phyloP scores from a whole-genome alignment of 2,113 vertebrate genomes.

The rat (Rattus norvegicus) region GRCr8 NC_086039.1:101469001-101469500 shows the following conservation, averaged over 20 bases:
- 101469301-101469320: constrained; percentile 48
- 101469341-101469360: constrained; percentile 68
- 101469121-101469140: not conserved
- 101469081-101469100: not conserved
- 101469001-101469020: not conserved
- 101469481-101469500: constrained; percentile 58
- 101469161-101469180: not conserved
- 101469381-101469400: constrained; percentile 72
- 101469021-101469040: not conserved
- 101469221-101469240: constrained; percentile 17
- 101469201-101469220: constrained; percentile 59
- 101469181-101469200: constrained; percentile 48
- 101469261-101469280: constrained; percentile 61
- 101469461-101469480: constrained; percentile 69
- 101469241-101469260: constrained; percentile 49
- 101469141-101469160: constrained; percentile 55
- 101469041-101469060: not conserved
- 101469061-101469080: not conserved
- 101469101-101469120: constrained; percentile 54
- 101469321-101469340: constrained; percentile 64
- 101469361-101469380: constrained; percentile 65
- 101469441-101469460: constrained; percentile 69
- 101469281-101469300: constrained; percentile 58
- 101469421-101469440: constrained; percentile 80
- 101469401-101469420: constrained; percentile 73